A percentile compares a stretch with the other conserved stretches of the same genome.
Conservation (phyloP, 2,888 invertebrate species). For the Bombyx huttoni region DNA sequence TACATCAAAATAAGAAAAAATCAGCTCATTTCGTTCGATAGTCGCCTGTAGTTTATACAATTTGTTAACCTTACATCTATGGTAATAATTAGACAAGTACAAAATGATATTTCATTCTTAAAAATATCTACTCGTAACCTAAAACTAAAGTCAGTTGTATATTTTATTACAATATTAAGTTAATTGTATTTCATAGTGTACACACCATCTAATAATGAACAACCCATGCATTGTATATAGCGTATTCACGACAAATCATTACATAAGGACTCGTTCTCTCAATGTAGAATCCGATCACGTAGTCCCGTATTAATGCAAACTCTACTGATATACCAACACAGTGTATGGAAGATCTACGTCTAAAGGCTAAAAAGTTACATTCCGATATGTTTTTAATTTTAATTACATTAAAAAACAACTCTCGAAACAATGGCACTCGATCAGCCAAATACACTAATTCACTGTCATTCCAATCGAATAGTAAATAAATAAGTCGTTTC, state of each 20-base stretch:
- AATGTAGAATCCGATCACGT: constrained; percentile 15
- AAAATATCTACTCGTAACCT: constrained; percentile 61
- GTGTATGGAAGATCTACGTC: constrained; percentile 68
- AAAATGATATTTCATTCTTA: constrained; percentile 69
- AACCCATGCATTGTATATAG: constrained; percentile 35
- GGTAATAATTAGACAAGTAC: constrained; percentile 71
- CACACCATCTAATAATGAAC: constrained; percentile 39
- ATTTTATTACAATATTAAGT: constrained; percentile 46
- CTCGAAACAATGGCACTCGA: constrained; percentile 58
- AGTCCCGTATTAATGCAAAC: constrained; percentile 17
- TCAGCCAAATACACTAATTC: constrained; percentile 35
- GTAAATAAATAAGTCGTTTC: constrained; percentile 20
- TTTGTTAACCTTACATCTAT: constrained; percentile 67
- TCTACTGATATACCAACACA: constrained; percentile 37
- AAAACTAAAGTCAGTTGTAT: constrained; percentile 68
- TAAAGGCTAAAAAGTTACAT: constrained; percentile 66
- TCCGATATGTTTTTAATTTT: constrained; percentile 63
- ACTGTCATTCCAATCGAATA: constrained; percentile 30
- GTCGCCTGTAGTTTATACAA: constrained; percentile 57
- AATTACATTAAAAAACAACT: constrained; percentile 57
- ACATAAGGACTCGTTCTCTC: constrained; percentile 11
- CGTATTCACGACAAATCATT: constrained; percentile 9
- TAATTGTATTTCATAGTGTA: constrained; percentile 44
- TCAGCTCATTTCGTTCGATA: constrained; percentile 61
- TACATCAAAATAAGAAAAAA: constrained; percentile 59